phyloP scores from a whole-genome alignment of 2,888 invertebrate genomes.

The Ypsolopha sequella region DNA sequence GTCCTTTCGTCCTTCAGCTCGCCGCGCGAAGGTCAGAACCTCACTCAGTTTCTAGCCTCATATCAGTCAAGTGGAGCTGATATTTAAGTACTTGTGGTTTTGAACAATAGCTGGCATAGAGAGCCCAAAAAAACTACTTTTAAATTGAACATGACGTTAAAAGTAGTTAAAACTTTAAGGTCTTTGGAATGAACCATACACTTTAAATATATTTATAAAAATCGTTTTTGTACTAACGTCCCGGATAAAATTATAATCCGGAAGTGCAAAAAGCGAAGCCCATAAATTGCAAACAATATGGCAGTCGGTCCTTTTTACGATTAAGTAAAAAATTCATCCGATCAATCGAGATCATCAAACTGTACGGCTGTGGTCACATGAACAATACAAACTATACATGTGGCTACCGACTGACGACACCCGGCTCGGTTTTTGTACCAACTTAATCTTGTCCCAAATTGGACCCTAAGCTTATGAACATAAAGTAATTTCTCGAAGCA shows the following conservation, averaged over 20 bases:
- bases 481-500: conserved; percentile 15
- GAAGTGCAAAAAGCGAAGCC: conserved; percentile 48
- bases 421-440: conserved; percentile 22
- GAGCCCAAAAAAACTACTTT: too few relatives aligned
- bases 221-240: not conserved
- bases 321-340: conserved; percentile 35
- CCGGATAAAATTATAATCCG: conserved; percentile 26
- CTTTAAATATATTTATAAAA: too few relatives aligned
- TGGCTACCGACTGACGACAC: conserved; percentile 60
- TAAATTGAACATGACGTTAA: too few relatives aligned
- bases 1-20: conserved; percentile 34
- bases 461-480: conserved; percentile 11
- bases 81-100: too few relatives aligned
- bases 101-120: too few relatives aligned
- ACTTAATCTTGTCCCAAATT: conserved; percentile 13
- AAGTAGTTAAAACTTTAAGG: too few relatives aligned
- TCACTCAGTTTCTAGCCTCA: conserved; percentile 15
- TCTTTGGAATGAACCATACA: too few relatives aligned
- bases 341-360: conserved; percentile 47
- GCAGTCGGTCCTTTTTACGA: conserved; percentile 34
- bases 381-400: conserved; percentile 58
- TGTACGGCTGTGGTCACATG: conserved; percentile 48
- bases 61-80: not conserved
- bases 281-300: conserved; percentile 56
- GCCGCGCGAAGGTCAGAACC: conserved; percentile 35